phyloP scores from a whole-genome alignment of 2,113 vertebrate species.

The Platichthys flesus region DNA sequence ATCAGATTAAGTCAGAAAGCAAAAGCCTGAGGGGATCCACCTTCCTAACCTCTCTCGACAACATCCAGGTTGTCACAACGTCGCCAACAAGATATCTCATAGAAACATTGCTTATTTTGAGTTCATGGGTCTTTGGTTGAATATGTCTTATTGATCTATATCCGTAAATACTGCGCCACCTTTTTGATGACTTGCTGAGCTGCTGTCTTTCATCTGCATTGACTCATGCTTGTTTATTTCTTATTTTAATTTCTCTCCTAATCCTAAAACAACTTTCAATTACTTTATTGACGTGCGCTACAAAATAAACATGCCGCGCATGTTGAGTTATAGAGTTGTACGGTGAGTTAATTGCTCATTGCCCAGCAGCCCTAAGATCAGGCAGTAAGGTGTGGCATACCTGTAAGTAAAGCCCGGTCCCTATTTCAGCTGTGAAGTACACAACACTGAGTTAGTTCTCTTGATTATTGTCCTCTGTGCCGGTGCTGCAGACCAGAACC shows the following conservation, averaged over 20 bases:
- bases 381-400: conserved; percentile 12
- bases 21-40: not conserved
- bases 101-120: no score
- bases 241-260: not conserved
- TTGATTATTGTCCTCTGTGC: not conserved
- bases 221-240: not conserved
- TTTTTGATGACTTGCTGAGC: not conserved
- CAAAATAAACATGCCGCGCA: not conserved
- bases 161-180: not conserved
- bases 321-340: conserved; percentile 7
- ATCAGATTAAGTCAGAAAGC: not conserved
- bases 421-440: conserved; percentile 38
- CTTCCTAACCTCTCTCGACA: not conserved
- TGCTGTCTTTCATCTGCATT: not conserved
- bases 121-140: no score
- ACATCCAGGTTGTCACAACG: not conserved
- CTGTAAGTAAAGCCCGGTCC: conserved; percentile 18
- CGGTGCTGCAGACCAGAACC: conserved; percentile 43
- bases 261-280: not conserved
- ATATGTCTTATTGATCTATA: no score
- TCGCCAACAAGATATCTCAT: not conserved
- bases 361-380: conserved; percentile 32
- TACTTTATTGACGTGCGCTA: not conserved
- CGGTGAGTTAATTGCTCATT: not conserved
- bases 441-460: conserved; percentile 8